Base-by-base conservation (phyloP, 2,797 vertebrate species). In the Sciurus vulgaris region DNA sequence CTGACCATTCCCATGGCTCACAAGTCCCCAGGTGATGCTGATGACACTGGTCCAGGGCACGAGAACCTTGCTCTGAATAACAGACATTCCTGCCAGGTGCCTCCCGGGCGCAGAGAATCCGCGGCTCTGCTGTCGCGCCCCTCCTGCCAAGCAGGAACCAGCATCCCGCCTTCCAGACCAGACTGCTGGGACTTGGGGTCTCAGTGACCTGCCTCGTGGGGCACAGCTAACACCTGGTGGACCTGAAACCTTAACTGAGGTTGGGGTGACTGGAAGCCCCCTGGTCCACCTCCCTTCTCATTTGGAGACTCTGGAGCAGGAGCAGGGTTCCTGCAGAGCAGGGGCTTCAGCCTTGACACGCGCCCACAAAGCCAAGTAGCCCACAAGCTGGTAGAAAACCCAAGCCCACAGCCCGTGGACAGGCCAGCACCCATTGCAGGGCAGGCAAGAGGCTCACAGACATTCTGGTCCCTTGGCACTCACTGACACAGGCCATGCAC, bases 61-160 rank as follows among this genome's bases (percentile, higher is more conserved):
- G 2, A 56, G 54, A 2, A 56, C 54, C 20, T 56, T 56, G 54
- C 54, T 56, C 54, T 56, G 54, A 22, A 56, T 22, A 22, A 56
- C 54, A 20, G 17, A 51, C 17, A 20, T 22, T 18, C 5, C 51
- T 56, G 54, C 54, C 54, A 49, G 20, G 22, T 56, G 33, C 10
- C 51, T 59, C 89, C 85, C 67, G 1, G 63, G 85, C 49, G 73
- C 88, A 77, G 49, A 56, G 7, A 84, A 30, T 18, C 74, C 24
- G 17, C 49, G 30, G 63, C 91, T 86, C 26, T 26, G 59, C 59
- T 47, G 59, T 81, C 28, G 69, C 83, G 63, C 69, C 12, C 61
- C 59, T 33, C 35, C 49, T 73, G 69, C 89, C 89, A 83, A 87
- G 70, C 13, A 61, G n/a, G 28, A 78, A 78, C 94, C 65, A 13